Evolutionary conservation across 2,113 vertebrate species (phyloP), one percentile per base, ranked within the genome.

Genomic region (Ochotona curzoniae): DNA sequence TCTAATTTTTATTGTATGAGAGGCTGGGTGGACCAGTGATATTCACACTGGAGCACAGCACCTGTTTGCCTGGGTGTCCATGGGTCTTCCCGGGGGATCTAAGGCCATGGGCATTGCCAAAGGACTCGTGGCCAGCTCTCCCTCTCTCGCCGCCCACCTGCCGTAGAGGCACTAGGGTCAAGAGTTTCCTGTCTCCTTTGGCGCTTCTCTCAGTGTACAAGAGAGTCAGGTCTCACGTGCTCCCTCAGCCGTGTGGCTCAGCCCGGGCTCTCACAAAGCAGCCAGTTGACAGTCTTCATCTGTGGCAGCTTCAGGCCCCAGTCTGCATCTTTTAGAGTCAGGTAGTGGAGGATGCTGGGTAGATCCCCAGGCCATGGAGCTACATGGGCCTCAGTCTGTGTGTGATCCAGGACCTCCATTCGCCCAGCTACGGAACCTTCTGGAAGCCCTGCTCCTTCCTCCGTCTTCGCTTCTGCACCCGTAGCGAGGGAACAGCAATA

Each of bases 1-100:
- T 87, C 63, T 95, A 78, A 90, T 76, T 89, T 95, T 76, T 94
- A 74, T 66, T 47, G 32, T 84, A 47, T 66, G n/a, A 89, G 64
- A 83, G 32, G 90, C 61, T 89, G 81, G 73, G 57, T 51, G 21
- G 47, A 70, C 49, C 18, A 26, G 23, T 47, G 30, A 5, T 57
- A 74, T 93, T 84, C 69, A 81, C 26, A 82, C n/a, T 78, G 26
- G 71, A 69, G n/a, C 32, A 23, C 75, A n/a, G 5, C 11, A 14
- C 44, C 12, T 49, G 4, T 81, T 71, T 25, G 63, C 49, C 18
- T 35, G 30, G 63, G 30, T 57, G 35, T 90, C 76, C 60, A 5
- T 71, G 32, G 38, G 51, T 79, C 23, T 44, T 87, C 54, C 66
- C 73, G 82, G 26, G 84, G 44, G 28, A 32, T 23, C 17, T 66